Conservation (phyloP, 2,797 vertebrate genomes). For the Centroberyx gerrardi region DNA sequence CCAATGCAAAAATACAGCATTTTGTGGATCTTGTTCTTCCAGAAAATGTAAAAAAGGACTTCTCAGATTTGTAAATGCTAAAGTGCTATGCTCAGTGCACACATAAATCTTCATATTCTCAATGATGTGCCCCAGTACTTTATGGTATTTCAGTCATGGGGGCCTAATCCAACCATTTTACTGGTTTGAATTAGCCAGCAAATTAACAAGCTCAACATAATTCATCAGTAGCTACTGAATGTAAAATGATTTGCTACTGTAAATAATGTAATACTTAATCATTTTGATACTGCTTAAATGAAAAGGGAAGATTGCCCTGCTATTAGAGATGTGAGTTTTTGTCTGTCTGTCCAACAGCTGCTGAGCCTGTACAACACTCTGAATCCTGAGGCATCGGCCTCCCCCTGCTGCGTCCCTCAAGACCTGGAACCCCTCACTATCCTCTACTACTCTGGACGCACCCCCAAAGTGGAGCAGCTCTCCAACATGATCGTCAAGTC, state of each 20-base stretch:
- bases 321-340: background rate
- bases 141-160: too few species aligned
- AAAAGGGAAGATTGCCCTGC: background rate
- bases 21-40: too few species aligned
- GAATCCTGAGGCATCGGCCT: conserved; percentile 94
- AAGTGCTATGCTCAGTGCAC: background rate
- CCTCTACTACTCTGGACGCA: conserved; percentile 95
- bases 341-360: conserved; percentile 80
- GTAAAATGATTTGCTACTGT: background rate
- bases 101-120: background rate
- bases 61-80: background rate
- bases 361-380: conserved; percentile 95
- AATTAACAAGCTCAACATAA: background rate
- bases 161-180: too few species aligned
- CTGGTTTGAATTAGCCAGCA: background rate
- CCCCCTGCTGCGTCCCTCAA: conserved; percentile 94
- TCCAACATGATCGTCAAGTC: conserved; percentile 99
- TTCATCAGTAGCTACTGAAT: background rate
- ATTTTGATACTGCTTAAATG: background rate
- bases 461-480: conserved; percentile 96
- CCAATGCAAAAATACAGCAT: too few species aligned
- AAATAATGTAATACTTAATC: background rate
- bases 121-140: background rate
- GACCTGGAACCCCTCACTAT: conserved; percentile 96
- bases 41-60: background rate